Percentiles rank a stretch among this genome's conserved stretches.
phyloP scores from a whole-genome alignment of 2,797 vertebrate species.

The Clarias laeviceps region DNA sequence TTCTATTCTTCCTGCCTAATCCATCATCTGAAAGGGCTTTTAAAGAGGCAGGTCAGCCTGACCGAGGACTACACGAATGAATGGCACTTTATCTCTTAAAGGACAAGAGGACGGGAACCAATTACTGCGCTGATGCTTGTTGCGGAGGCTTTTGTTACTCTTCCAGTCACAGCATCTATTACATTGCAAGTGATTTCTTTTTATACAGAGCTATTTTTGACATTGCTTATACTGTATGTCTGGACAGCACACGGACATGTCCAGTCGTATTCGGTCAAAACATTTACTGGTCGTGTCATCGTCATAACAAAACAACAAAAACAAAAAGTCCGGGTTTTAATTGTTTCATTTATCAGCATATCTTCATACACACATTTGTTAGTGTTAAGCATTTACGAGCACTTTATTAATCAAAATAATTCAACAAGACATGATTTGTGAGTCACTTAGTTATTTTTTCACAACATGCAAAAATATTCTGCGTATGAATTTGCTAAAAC shows the following conservation, averaged over 20 bases:
- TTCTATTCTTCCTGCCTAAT: constrained; percentile 58
- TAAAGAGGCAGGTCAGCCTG: constrained; percentile 74
- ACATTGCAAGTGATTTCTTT: background rate
- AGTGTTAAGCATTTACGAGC: background rate
- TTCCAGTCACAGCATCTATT: background rate
- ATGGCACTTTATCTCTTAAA: constrained; percentile 43
- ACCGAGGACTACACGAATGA: constrained; percentile 62
- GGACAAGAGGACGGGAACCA: constrained; percentile 40
- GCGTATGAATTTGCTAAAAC: too few species aligned
- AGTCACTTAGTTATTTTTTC: background rate
- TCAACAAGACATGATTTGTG: background rate
- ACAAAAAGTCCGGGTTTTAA: background rate
- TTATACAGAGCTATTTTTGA: background rate
- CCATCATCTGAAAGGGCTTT: constrained; percentile 66
- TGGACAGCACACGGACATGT: background rate
- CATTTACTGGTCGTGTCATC: background rate
- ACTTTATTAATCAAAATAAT: background rate
- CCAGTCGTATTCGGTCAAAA: background rate
- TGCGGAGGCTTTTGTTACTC: background rate
- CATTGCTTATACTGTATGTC: background rate
- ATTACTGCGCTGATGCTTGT: constrained; percentile 27
- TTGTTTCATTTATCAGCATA: too few species aligned
- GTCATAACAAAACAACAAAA: background rate
- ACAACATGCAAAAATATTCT: background rate
- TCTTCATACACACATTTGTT: background rate